Conservation (phyloP, 1,140 invertebrate genomes). For the Cydia pomonella region DNA sequence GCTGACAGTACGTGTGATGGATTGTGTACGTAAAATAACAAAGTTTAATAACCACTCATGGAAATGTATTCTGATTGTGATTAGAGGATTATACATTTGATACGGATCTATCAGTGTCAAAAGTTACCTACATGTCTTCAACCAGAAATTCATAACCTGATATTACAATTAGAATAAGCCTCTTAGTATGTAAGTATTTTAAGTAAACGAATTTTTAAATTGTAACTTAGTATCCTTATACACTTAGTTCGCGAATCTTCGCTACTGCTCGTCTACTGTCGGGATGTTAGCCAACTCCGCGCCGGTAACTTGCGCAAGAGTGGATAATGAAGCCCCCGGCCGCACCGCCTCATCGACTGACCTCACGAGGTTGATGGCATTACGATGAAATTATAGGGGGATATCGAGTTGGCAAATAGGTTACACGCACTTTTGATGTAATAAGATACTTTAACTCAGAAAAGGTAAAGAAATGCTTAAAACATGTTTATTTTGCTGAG, state of each 20-base stretch:
- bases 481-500: background rate
- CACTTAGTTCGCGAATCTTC: conserved; percentile 22
- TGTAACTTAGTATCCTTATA: background rate
- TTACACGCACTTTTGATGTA: conserved; percentile 8
- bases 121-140: no score
- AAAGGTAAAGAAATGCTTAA: background rate
- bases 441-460: background rate
- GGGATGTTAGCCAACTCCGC: conserved; percentile 22
- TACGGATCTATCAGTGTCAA: no score
- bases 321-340: conserved; percentile 20
- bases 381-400: background rate
- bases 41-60: no score
- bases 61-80: no score
- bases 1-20: no score
- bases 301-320: conserved; percentile 20
- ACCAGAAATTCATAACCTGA: no score
- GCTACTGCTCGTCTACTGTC: background rate
- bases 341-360: conserved; percentile 20
- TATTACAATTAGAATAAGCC: background rate
- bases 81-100: no score
- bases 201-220: background rate
- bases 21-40: no score
- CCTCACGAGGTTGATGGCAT: conserved; percentile 18
- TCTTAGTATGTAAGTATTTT: no score
- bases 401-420: background rate